phyloP scores from a whole-genome alignment of 2,888 invertebrate species.

The Microplitis manilae region DNA sequence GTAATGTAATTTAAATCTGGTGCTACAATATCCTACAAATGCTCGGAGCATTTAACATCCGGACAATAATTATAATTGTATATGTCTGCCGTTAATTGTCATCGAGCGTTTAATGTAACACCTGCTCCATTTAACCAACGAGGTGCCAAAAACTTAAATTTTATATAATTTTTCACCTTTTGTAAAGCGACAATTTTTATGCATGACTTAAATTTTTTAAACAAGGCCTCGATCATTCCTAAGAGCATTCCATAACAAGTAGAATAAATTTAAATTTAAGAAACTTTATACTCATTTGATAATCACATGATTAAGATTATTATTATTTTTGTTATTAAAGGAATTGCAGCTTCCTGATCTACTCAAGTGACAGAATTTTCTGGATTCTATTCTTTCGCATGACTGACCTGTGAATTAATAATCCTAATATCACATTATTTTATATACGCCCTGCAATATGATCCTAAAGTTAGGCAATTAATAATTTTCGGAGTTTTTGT shows the following conservation, averaged over 20 bases:
- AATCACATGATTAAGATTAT: not conserved
- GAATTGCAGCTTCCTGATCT: too few relatives aligned
- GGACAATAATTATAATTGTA: slow-evolving; percentile 27
- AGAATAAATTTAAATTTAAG: slow-evolving; percentile 18
- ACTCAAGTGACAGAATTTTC: too few relatives aligned
- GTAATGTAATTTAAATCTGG: slow-evolving; percentile 51
- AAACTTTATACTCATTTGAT: slow-evolving; percentile 10
- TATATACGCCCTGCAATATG: too few relatives aligned
- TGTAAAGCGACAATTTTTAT: not conserved
- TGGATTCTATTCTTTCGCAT: too few relatives aligned
- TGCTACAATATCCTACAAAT: slow-evolving; percentile 48
- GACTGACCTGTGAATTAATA: too few relatives aligned
- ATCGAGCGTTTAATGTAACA: slow-evolving; percentile 41
- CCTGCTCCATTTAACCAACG: slow-evolving; percentile 47
- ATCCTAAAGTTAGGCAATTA: too few relatives aligned
- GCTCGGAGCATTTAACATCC: slow-evolving; percentile 28
- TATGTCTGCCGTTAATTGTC: slow-evolving; percentile 36
- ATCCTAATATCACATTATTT: too few relatives aligned
- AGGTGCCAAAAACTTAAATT: slow-evolving; percentile 51
- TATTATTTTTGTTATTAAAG: not conserved
- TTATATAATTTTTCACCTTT: not conserved
- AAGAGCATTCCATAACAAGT: slow-evolving; percentile 47
- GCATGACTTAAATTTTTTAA: not conserved
- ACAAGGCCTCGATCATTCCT: slow-evolving; percentile 38
- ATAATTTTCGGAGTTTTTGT: too few relatives aligned